Conservation (phyloP, 2,888 invertebrate species). For the Heteropelma amictum region DNA sequence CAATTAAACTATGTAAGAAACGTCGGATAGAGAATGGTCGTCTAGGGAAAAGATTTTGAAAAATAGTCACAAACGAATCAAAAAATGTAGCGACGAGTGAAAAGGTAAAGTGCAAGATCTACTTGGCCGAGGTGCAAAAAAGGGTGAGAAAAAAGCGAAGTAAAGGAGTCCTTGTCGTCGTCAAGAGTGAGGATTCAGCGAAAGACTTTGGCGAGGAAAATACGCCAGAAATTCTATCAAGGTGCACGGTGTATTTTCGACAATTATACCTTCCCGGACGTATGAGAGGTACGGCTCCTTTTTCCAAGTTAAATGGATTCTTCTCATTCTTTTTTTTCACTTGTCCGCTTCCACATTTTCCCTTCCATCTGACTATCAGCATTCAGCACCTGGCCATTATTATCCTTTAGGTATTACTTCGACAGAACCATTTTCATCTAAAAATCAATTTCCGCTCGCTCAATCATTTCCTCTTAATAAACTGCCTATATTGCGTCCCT, state of each 20-base stretch:
- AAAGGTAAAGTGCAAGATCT: conserved; percentile 26
- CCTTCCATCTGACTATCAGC: conserved; percentile 7
- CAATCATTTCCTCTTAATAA: conserved; percentile 11
- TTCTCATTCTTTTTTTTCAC: conserved; percentile 35
- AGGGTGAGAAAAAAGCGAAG: background rate
- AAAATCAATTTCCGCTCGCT: conserved; percentile 11
- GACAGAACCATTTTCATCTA: conserved; percentile 44
- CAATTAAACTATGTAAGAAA: too few relatives aligned
- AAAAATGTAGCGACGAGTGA: conserved; percentile 2
- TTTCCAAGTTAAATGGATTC: conserved; percentile 31
- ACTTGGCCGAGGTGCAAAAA: conserved; percentile 5
- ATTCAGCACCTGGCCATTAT: conserved; percentile 23
- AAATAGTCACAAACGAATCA: conserved; percentile 6
- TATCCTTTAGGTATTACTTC: conserved; percentile 31
- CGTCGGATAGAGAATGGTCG: too few relatives aligned
- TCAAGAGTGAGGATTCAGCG: background rate
- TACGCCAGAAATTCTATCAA: conserved; percentile 13
- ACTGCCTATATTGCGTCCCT: conserved; percentile 12
- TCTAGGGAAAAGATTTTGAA: too few relatives aligned
- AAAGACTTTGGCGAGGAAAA: conserved; percentile 10
- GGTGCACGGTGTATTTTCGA: conserved; percentile 15
- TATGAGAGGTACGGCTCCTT: conserved; percentile 6
- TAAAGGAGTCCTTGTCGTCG: background rate
- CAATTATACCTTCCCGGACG: conserved; percentile 13
- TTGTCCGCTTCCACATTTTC: conserved; percentile 5